Evolutionary conservation across 1,140 invertebrate genomes (phyloP).

Genomic region (Adelges cooleyi): DNA sequence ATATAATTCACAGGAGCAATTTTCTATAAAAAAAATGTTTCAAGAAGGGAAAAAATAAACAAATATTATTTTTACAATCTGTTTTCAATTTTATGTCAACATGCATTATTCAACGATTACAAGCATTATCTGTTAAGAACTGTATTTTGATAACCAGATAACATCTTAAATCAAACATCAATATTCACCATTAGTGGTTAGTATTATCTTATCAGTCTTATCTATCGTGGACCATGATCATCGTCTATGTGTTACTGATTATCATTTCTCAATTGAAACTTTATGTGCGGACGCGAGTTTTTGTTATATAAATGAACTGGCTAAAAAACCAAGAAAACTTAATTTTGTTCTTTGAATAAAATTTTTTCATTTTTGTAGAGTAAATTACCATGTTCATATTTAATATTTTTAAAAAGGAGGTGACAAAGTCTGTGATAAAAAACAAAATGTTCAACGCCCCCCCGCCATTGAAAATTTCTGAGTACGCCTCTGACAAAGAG

Average conservation of each 20-base stretch:
- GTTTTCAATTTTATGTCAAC: background rate
- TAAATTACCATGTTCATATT: background rate
- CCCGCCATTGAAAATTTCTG: background rate
- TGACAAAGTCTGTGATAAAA: background rate
- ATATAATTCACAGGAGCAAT: background rate
- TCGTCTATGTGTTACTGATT: background rate
- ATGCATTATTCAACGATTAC: background rate
- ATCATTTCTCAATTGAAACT: background rate
- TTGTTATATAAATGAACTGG: too few species aligned
- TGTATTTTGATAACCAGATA: constrained; percentile 2
- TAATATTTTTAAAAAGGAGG: background rate
- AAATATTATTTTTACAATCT: background rate
- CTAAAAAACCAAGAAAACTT: background rate
- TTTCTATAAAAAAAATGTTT: background rate
- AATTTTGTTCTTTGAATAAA: background rate
- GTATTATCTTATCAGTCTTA: background rate
- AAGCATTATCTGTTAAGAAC: background rate
- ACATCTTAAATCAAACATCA: constrained; percentile 3
- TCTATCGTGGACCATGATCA: background rate
- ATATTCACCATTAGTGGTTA: background rate
- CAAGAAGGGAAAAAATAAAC: background rate
- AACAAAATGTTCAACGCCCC: background rate
- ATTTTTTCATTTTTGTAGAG: background rate
- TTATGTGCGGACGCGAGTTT: constrained; percentile 1
- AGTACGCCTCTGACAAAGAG: too few species aligned